Conservation (phyloP, 2,113 vertebrate genomes). For the Candoia aspera region DNA sequence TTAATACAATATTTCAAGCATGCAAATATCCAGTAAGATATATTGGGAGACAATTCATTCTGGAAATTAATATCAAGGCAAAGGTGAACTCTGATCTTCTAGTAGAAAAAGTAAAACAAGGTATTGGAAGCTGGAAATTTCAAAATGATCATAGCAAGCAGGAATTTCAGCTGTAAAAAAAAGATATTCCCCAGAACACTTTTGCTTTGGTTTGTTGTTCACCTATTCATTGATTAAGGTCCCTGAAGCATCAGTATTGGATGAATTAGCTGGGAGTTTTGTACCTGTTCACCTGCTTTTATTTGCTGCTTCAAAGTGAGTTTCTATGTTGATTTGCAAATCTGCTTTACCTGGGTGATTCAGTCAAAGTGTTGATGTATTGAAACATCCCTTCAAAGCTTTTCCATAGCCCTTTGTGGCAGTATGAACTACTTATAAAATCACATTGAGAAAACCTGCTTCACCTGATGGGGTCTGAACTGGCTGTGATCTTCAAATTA, state of each 20-base stretch:
- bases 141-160: neutral
- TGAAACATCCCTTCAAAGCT: neutral
- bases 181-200: neutral
- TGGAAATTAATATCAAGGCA: neutral
- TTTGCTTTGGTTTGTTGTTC: neutral
- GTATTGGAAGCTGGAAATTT: neutral
- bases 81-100: neutral
- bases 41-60: neutral
- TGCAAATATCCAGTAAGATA: neutral
- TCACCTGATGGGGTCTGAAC: neutral
- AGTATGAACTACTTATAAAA: neutral
- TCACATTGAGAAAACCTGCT: neutral
- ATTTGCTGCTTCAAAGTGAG: neutral
- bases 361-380: neutral
- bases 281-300: neutral
- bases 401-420: neutral
- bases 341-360: neutral
- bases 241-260: neutral
- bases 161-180: neutral
- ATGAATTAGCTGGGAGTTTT: neutral
- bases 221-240: neutral
- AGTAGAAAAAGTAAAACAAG: neutral
- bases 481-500: neutral
- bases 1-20: neutral
- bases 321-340: neutral